Evolutionary conservation across 30 jellyfish, hydroid and myxozoan species (phyloP), one percentile per base, ranked within the genome.

Genomic region (Phacellophora camtschatica): DNA sequence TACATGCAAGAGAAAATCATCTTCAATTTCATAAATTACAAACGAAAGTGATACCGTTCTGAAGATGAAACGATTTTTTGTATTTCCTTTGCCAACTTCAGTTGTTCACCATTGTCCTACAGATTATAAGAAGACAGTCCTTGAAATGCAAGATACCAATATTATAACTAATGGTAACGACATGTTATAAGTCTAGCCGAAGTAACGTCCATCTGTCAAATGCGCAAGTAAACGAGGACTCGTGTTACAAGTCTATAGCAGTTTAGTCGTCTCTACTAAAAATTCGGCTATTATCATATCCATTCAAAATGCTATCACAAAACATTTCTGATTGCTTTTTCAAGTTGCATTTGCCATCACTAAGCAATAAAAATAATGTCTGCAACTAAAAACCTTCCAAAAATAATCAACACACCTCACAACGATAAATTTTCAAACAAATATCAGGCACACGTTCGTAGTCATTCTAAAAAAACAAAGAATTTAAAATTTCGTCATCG

Each of bases 381-480:
- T n/a, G n/a, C n/a, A n/a, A n/a, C n/a, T n/a, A n/a, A n/a, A 7
- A 45, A 45, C 24, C 19, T 45, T 1, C 10, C 5, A 27, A 0
- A 66, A 30, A 15, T 25, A 64, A 64, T 25, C 46, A 23, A 23
- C 37, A 34, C 8, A 74, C 87, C 87, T 74, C 77, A 3, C 50
- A 37, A 11, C 58, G 66, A 32, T 53, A 57, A 6, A 55, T 74
- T 39, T 74, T 62, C 27, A 74, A 43, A 30, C 87, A 74, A 19
- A 74, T 20, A 57, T 55, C 87, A 16, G 87, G 87, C 2, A 74
- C 28, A 34, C 87, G 23, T 22, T 55, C 87, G 7, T 32, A 41
- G 15, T 33, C 87, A 34, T 56, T 35, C 75, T 74, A 39, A 74
- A 54, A 54, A 3, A 41, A 35, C 15, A 69, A 42, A 0, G 30